Evolutionary conservation across 1,140 invertebrate genomes (phyloP), one percentile per base, ranked within the genome.

Genomic region (Heliconius congener): DNA sequence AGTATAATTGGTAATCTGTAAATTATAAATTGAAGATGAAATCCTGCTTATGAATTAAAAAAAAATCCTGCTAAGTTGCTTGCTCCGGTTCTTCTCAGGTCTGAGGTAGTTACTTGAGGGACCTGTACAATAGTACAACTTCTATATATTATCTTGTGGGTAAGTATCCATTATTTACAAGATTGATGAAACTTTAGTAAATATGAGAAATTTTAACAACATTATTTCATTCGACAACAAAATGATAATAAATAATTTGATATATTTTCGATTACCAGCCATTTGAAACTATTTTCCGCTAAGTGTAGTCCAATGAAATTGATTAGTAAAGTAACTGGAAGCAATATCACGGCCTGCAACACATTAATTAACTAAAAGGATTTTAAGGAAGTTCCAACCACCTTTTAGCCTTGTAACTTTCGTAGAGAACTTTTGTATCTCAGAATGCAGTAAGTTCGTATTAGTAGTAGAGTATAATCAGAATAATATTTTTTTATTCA

Each of bases 301-400:
- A 23, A 13, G 50, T 74, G 42, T 74, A 76, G 76, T 30, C 66
- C 52, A 66, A 74, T 80, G 34, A 42, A 75, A 71, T 80, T 76
- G 55, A 79, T 75, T 52, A 75, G 19, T 27, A 37, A 74, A 79
- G 78, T 79, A 75, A 50, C 73, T 79, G 11, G 74, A 71, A 76
- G 78, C 78, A 79, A 79, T 79, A 79, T 79, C 74, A 74, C 72
- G 77, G 37, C 18, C 66, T 71, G 60, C 60, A 75, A 74, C 57
- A 74, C 39, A 71, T 60, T 73, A 71, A 79, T 79, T 79, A 79
- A 75, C 66, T 79, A 79, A 76, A 73, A 79, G 73, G 78, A 79
- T 79, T 79, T 71, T 27, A 71, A 79, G 52, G 78, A 71, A 75
- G 66, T 70, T 71, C 60, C 42, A 71, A 30, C 72, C 57, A 19